Evolutionary conservation across 2,888 invertebrate genomes (phyloP).

Genomic region (Labia minor): DNA sequence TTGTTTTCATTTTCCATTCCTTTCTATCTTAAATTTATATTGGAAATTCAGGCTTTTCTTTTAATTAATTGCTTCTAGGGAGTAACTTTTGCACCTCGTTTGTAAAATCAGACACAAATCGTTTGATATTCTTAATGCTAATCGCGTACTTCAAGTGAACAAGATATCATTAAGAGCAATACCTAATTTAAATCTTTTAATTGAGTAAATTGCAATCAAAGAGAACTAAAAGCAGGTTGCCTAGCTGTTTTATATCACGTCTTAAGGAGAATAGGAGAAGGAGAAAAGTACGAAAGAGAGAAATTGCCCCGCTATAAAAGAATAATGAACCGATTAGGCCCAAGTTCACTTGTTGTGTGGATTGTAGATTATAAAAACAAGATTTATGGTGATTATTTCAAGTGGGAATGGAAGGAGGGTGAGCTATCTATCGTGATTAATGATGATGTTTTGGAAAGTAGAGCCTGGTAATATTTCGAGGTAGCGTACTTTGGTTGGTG

Average conservation of each 20-base stretch:
- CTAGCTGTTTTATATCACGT: neutral
- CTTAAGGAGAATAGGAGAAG: neutral
- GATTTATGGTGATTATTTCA: slow-evolving; percentile 1
- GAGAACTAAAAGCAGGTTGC: slow-evolving; percentile 6
- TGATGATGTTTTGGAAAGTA: neutral
- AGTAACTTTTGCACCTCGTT: slow-evolving; percentile 7
- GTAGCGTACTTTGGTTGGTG: neutral
- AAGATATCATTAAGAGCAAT: slow-evolving; percentile 5
- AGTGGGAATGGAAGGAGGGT: neutral
- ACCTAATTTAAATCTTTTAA: slow-evolving; percentile 13
- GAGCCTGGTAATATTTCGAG: neutral
- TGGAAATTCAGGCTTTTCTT: neutral
- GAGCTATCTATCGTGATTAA: slow-evolving; percentile 9
- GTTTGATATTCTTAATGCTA: slow-evolving; percentile 13
- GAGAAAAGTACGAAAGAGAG: neutral
- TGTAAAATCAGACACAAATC: slow-evolving; percentile 13
- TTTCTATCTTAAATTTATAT: too few species aligned
- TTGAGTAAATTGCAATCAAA: slow-evolving; percentile 13
- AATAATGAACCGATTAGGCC: slow-evolving; percentile 13
- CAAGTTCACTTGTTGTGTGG: neutral
- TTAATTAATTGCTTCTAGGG: neutral
- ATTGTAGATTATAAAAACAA: slow-evolving; percentile 4
- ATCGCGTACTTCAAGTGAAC: slow-evolving; percentile 4
- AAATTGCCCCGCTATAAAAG: neutral
- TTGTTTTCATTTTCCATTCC: too few species aligned